phyloP scores from a whole-genome alignment of 2,888 invertebrate genomes.

The Elmis aenea region DNA sequence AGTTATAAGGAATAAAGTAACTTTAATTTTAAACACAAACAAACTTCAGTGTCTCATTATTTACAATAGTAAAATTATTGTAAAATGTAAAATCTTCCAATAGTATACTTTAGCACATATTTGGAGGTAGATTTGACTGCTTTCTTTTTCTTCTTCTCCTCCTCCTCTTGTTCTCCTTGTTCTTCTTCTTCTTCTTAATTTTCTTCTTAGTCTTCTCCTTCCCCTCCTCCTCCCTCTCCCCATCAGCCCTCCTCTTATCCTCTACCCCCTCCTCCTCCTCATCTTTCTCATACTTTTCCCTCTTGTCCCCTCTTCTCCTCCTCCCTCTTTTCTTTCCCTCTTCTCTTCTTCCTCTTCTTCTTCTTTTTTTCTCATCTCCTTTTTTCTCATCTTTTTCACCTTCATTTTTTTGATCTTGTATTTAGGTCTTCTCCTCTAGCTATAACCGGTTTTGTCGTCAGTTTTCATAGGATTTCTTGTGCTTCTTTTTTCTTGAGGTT shows the following conservation, averaged over 20 bases:
- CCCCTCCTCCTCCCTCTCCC: conserved; percentile 5
- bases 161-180: no score
- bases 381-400: conserved; percentile 6
- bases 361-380: conserved; percentile 4
- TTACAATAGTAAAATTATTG: no score
- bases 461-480: background rate
- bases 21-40: no score
- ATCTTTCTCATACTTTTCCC: background rate
- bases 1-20: no score
- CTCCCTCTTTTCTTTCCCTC: conserved; percentile 17
- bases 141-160: no score
- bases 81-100: no score
- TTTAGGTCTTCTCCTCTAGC: background rate
- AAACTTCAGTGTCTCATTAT: no score
- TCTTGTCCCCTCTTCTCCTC: conserved; percentile 5
- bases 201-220: no score
- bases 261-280: conserved; percentile 1
- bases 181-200: no score
- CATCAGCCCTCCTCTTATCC: conserved; percentile 3
- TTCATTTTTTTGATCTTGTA: no score
- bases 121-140: no score
- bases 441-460: background rate
- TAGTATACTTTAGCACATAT: no score
- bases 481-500: conserved; percentile 9
- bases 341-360: conserved; percentile 16